A percentile compares a stretch with the other conserved stretches of the same genome.
phyloP scores from a whole-genome alignment of 2,888 invertebrate genomes.

The Lasius fuliginosus region DNA sequence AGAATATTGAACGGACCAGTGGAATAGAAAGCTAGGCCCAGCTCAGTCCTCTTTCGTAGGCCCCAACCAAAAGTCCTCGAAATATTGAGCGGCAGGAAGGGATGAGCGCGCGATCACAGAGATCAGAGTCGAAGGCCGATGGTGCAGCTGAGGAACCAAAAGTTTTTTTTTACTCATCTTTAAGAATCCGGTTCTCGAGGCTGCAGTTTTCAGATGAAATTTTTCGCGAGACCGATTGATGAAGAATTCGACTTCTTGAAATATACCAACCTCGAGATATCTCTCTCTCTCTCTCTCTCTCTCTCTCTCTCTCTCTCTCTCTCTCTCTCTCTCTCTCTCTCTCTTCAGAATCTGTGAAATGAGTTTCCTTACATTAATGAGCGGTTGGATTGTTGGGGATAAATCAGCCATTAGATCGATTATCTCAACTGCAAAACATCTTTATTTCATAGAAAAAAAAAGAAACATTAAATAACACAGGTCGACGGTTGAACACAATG shows the following conservation, averaged over 20 bases:
- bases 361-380: background rate
- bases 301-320: background rate
- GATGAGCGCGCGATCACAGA: conserved; percentile 67
- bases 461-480: conserved; percentile 76
- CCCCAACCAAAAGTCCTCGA: conserved; percentile 74
- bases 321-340: background rate
- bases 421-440: conserved; percentile 64
- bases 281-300: background rate
- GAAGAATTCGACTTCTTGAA: conserved; percentile 14
- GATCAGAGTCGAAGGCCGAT: conserved; percentile 82
- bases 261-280: background rate
- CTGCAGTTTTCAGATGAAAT: conserved; percentile 42
- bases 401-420: background rate
- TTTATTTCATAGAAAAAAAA: conserved; percentile 74
- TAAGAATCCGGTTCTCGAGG: conserved; percentile 50
- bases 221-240: conserved; percentile 40
- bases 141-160: conserved; percentile 42
- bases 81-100: conserved; percentile 77
- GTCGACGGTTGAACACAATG: conserved; percentile 83
- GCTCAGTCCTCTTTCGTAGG: conserved; percentile 63
- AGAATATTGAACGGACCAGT: conserved; percentile 86
- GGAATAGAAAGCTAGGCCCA: conserved; percentile 82
- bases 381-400: background rate
- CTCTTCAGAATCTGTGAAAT: background rate
- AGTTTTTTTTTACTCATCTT: conserved; percentile 40